Evolutionary conservation across 2,113 vertebrate species (phyloP).

Genomic region (Fregetta grallaria): DNA sequence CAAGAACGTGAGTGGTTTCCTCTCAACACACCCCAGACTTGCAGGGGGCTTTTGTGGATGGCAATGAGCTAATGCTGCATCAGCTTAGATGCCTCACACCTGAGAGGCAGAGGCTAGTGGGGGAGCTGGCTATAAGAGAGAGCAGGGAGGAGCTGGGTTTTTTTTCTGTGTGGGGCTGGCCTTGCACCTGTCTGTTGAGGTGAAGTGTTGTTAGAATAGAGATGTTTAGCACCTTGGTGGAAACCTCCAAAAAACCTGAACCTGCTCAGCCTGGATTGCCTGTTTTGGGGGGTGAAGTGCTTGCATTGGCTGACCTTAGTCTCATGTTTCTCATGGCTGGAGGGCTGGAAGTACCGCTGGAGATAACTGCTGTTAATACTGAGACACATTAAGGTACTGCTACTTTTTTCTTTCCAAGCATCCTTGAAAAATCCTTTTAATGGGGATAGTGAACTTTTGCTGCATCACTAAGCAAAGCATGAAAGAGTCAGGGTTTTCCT

Average conservation of each 20-base stretch:
- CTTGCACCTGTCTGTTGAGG: rapidly evolving
- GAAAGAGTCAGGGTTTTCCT: background rate
- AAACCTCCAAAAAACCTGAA: background rate
- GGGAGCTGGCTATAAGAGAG: background rate
- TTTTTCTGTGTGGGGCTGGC: background rate
- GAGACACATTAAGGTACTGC: background rate
- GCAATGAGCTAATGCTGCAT: background rate
- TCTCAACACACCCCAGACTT: background rate
- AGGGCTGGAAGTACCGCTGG: background rate
- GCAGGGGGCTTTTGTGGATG: background rate
- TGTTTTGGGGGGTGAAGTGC: background rate
- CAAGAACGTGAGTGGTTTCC: background rate
- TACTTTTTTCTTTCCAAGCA: background rate
- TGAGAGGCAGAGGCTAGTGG: background rate
- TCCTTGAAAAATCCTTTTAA: slow-evolving; percentile 5
- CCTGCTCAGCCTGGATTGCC: background rate
- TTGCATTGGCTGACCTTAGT: background rate
- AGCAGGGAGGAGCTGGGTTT: background rate
- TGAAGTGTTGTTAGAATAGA: background rate
- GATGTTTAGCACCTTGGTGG: background rate
- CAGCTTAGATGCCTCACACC: background rate
- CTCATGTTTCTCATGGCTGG: rapidly evolving
- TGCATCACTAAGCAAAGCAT: background rate
- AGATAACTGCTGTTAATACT: background rate
- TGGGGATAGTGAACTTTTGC: background rate